phyloP scores from a whole-genome alignment of 2,888 invertebrate species.

The Mesoligia furuncula region DNA sequence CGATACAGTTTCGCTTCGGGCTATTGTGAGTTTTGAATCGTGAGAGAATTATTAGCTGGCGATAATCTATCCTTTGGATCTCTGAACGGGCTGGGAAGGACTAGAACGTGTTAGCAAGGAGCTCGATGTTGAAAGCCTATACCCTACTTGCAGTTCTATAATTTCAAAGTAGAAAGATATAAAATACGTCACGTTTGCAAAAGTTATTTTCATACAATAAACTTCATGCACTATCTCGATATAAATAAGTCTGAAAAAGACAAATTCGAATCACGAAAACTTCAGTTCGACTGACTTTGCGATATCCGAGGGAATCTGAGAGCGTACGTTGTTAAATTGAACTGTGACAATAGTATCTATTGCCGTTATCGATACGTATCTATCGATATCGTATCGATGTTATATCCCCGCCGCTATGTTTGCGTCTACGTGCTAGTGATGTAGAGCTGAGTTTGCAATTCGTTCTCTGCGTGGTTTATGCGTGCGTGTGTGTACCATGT shows the following conservation, averaged over 20 bases:
- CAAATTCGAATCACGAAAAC: slow-evolving; percentile 63
- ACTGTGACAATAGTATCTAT: slow-evolving; percentile 74
- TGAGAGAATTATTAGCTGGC: slow-evolving; percentile 67
- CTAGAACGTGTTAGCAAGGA: slow-evolving; percentile 53
- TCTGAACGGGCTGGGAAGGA: slow-evolving; percentile 56
- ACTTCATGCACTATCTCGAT: slow-evolving; percentile 42
- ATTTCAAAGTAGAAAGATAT: slow-evolving; percentile 22
- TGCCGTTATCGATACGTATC: slow-evolving; percentile 66
- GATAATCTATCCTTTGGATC: slow-evolving; percentile 60
- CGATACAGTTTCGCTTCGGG: slow-evolving; percentile 81
- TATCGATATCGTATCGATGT: slow-evolving; percentile 71
- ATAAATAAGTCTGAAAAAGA: slow-evolving; percentile 56
- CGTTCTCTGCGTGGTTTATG: slow-evolving; percentile 77
- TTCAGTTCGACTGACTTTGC: slow-evolving; percentile 57
- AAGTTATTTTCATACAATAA: slow-evolving; percentile 50
- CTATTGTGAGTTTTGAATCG: slow-evolving; percentile 79
- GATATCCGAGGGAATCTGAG: slow-evolving; percentile 65
- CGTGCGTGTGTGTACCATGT: slow-evolving; percentile 72
- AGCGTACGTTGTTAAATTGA: slow-evolving; percentile 73
- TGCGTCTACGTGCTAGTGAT: slow-evolving; percentile 79
- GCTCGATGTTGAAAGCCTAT: slow-evolving; percentile 40
- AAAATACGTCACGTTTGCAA: slow-evolving; percentile 31
- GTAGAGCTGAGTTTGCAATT: slow-evolving; percentile 80
- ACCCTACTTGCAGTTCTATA: slow-evolving; percentile 18
- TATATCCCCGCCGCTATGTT: slow-evolving; percentile 74